Base-by-base conservation (phyloP, 2,113 vertebrate species). In the Ctenomys sociabilis region DNA sequence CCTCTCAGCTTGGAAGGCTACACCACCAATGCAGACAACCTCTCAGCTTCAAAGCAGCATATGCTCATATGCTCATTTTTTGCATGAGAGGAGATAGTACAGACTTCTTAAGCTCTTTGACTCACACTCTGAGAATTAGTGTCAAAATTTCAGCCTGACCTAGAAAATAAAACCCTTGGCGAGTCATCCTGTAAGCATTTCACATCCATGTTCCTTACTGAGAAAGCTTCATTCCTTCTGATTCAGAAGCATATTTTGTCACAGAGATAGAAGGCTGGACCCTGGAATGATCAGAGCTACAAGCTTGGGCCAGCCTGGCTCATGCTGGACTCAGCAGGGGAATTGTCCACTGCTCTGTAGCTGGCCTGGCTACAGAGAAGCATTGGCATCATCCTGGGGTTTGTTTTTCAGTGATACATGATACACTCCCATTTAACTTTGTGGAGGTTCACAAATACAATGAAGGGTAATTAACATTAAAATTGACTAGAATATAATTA, bases 381-480 rank as follows among this genome's bases (percentile, higher is more conserved):
- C 30, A 4, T n/a, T 49, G 21, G 64, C 35, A 32, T 2, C 0
- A 0, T 32, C 37, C 16, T 1, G 2, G 13, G 37, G 24, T 5
- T 91, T 6, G 1, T 28, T 61, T 64, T 85, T 64, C 28, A n/a
- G 16, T 13, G 30, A 30, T 40, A 1, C 28, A 6, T 12, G 10
- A 22, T 1, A 7, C 37, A 17, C 9, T 21, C n/a, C 32, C 13
- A 5, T 7, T 7, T 11, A 21, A 49, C 11, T 8, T 2, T 21
- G 8, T 9, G 28, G 2, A 17, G 3, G 37, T 43, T 49, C n/a
- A 16, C 12, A 22, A 61, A 40, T 30, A 54, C 7, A 21, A 32
- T 11, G 17, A 52, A 30, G 1, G 52, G 5, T 45, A 30, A 95
- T 30, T 35, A 52, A n/a, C 3, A 19, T 21, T 49, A 26, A 70